Percentiles rank a stretch among this genome's conserved stretches.
phyloP scores from a whole-genome alignment of 2,113 vertebrate species.

The Dermatemys mawii region DNA sequence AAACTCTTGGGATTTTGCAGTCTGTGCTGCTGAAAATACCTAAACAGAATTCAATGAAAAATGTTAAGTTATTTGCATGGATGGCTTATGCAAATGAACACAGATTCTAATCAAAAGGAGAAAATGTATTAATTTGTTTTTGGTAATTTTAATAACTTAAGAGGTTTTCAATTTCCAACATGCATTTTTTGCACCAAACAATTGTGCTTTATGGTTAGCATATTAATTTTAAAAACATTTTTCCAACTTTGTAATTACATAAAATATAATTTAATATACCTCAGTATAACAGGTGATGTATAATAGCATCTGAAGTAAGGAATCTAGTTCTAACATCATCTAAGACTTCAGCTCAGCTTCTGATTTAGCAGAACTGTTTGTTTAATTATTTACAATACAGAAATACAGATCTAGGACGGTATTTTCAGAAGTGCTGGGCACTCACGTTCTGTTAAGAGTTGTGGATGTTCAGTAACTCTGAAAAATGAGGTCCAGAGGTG shows the following conservation, averaged over 20 bases:
- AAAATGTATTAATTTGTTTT: constrained; percentile 36
- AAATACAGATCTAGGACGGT: not conserved
- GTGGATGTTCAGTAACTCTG: not conserved
- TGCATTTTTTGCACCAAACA: not conserved
- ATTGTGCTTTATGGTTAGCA: constrained; percentile 46
- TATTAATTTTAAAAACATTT: constrained; percentile 45
- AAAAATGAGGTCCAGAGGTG: not conserved
- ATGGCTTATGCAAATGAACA: constrained; percentile 46
- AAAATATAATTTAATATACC: constrained; percentile 24
- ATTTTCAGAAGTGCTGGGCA: not conserved
- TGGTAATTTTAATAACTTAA: constrained; percentile 41
- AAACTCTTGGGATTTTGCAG: constrained; percentile 5
- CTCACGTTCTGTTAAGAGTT: not conserved
- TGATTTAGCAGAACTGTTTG: not conserved
- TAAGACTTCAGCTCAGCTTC: not conserved
- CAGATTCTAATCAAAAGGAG: constrained; percentile 30
- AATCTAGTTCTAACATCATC: constrained; percentile 14
- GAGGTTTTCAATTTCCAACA: constrained; percentile 48
- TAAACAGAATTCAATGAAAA: constrained; percentile 48
- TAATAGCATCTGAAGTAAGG: constrained; percentile 12
- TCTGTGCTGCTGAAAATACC: constrained; percentile 13
- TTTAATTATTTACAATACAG: not conserved
- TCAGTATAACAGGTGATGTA: constrained; percentile 4
- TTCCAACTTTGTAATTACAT: constrained; percentile 31
- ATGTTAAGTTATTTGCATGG: constrained; percentile 42